A percentile compares a stretch with the other conserved stretches of the same genome.
Evolutionary conservation across 1,140 invertebrate species (phyloP).

Genomic region (Procambarus clarkii): DNA sequence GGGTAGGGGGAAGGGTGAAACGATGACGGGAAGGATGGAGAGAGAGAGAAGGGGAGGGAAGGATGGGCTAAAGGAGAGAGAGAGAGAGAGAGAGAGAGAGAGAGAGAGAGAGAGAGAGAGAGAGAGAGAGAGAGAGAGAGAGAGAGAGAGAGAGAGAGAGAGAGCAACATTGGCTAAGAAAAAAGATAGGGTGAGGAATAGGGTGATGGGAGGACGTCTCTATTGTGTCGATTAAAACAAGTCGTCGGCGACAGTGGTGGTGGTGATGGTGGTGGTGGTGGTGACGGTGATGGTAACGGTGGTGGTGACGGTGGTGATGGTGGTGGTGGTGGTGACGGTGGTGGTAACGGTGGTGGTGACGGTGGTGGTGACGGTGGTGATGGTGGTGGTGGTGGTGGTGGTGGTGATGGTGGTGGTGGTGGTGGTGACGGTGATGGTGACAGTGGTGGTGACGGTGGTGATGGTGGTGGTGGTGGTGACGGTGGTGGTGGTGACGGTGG

Average conservation of each 20-base stretch:
- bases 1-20: neutral
- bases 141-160: neutral
- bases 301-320: neutral
- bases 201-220: slow-evolving; percentile 19
- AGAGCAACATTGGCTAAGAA: neutral
- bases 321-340: neutral
- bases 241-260: slow-evolving; percentile 8
- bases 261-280: no score
- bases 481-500: no score
- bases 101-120: slow-evolving; percentile 22
- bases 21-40: neutral
- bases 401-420: no score
- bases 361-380: no score
- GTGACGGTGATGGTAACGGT: neutral
- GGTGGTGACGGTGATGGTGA: no score
- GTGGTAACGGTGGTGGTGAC: neutral
- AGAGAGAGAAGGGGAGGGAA: neutral
- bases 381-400: no score
- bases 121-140: slow-evolving; percentile 15
- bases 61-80: neutral
- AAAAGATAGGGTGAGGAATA: neutral
- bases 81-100: slow-evolving; percentile 3
- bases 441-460: no score
- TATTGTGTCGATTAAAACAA: slow-evolving; percentile 63
- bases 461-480: no score